Evolutionary conservation across 2,888 invertebrate species (phyloP), one percentile per base, ranked within the genome.

Genomic region (Papilio gigon): DNA sequence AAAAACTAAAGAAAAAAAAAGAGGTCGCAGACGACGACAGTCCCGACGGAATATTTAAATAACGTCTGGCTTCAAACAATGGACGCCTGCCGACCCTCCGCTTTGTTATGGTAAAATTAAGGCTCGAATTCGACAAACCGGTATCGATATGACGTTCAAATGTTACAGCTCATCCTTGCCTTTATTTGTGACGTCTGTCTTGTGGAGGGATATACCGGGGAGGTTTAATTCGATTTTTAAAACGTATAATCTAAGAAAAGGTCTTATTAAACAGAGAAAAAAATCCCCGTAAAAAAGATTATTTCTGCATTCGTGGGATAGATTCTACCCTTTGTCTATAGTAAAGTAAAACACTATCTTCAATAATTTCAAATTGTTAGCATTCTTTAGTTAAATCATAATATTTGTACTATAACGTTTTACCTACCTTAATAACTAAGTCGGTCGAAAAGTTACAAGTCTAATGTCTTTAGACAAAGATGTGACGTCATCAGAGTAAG

Each of bases 1-100:
- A 77, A 67, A 76, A 67, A n/a, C n/a, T 77, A 73, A 75, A 78
- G 78, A 78, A 79, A 77, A 76, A 63, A 58, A 67, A 58, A 63
- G 72, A 71, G 77, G 75, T 77, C 71, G 77, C 78, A 81, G 74
- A 80, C 75, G 75, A 77, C 78, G 74, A 77, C 80, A 73, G 74
- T 71, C 73, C 78, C 80, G 80, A 71, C 78, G 80, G 84, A 80
- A 85, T 86, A 88, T 90, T 90, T 89, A 90, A 89, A 90, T 88
- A 87, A 82, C 84, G 89, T 90, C 89, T 88, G 89, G 79, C 74
- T 78, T 80, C 75, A 84, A 88, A 90, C 90, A 90, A 90, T 88
- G 85, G 85, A 76, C 84, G 85, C 84, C 84, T 84, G 81, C 80
- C 82, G 81, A 78, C 84, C 83, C 81, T 78, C 76, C 75, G 80